Percentiles rank a stretch among this genome's conserved stretches.
Evolutionary conservation across 2,888 invertebrate species (phyloP).

Genomic region (Dastarcus helophoroides): DNA sequence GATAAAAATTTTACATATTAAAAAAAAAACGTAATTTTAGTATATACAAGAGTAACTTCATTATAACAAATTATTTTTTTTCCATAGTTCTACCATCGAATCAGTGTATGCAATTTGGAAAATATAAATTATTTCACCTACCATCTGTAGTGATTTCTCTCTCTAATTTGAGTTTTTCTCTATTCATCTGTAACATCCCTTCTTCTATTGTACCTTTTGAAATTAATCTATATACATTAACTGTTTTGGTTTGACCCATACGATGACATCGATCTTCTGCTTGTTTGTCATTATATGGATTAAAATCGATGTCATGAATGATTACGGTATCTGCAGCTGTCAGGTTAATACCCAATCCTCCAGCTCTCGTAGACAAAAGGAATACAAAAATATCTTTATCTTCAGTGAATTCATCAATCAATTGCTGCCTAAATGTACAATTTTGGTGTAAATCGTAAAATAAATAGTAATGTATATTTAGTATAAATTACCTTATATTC

Average conservation of each 20-base stretch:
- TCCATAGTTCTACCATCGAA: no score
- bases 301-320: conserved; percentile 96
- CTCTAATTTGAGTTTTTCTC: conserved; percentile 85
- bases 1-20: conserved; percentile 3
- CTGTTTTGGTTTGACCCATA: conserved; percentile 70
- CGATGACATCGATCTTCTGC: conserved; percentile 84
- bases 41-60: no score
- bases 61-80: no score
- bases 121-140: no score
- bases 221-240: conserved; percentile 75
- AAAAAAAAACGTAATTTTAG: conserved; percentile 2
- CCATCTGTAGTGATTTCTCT: conserved; percentile 62
- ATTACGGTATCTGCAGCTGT: conserved; percentile 92
- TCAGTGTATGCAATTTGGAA: no score
- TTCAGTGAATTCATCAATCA: conserved; percentile 80
- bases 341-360: conserved; percentile 91
- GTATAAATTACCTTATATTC: conserved; percentile 7
- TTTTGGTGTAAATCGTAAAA: no score
- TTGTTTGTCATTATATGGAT: conserved; percentile 97
- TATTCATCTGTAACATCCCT: conserved; percentile 80
- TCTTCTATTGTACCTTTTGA: conserved; percentile 85
- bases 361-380: conserved; percentile 84
- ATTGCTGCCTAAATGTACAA: conserved; percentile 55
- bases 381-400: conserved; percentile 77
- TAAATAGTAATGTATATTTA: no score